Percentiles rank a stretch among this genome's conserved stretches.
Conservation (phyloP, 2,888 invertebrate species). For the Eupeodes latifasciatus region DNA sequence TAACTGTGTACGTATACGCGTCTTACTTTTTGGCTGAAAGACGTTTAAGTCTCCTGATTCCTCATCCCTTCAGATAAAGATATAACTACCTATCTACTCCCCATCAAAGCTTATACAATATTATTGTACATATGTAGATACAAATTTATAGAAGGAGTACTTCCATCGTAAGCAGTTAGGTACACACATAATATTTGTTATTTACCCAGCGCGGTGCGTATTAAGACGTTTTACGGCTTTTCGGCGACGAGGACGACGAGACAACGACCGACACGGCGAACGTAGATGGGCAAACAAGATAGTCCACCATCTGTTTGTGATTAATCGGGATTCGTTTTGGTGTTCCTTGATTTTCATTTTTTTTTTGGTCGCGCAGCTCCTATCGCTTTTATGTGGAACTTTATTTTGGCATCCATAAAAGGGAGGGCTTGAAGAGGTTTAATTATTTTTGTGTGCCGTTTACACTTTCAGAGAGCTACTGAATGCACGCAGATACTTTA, state of each 20-base stretch:
- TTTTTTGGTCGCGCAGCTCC: not conserved
- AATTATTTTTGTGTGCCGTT: conserved; percentile 74
- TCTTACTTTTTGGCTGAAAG: conserved; percentile 18
- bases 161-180: conserved; percentile 69
- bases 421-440: conserved; percentile 32
- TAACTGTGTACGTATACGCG: conserved; percentile 32
- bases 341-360: conserved; percentile 39
- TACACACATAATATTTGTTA: conserved; percentile 75
- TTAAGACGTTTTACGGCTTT: conserved; percentile 76
- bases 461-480: conserved; percentile 66
- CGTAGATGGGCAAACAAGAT: conserved; percentile 76
- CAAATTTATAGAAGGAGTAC: conserved; percentile 1
- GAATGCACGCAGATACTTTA: conserved; percentile 66
- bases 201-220: conserved; percentile 60
- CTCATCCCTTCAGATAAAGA: conserved; percentile 3
- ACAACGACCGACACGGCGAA: conserved; percentile 44
- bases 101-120: not conserved
- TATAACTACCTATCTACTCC: not conserved
- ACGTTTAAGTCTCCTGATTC: not conserved
- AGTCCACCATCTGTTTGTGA: conserved; percentile 75
- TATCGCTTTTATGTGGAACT: not conserved
- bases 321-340: conserved; percentile 68
- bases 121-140: not conserved
- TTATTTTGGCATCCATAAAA: conserved; percentile 8
- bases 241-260: conserved; percentile 70